Base-by-base conservation (phyloP, 2,888 invertebrate genomes). In the Drosophila vallismaia region DNA sequence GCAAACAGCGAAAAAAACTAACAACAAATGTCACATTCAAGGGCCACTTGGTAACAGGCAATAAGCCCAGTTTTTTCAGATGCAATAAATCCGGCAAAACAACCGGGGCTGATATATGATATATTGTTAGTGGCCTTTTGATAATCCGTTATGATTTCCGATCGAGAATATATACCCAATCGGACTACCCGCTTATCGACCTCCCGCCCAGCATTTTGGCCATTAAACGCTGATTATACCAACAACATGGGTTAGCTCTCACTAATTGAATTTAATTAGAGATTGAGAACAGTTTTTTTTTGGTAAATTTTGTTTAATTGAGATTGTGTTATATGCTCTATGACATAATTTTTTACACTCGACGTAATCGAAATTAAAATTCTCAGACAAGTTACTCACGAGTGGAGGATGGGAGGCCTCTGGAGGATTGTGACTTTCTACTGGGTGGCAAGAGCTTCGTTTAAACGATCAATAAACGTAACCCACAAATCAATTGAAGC, bases 401-500 rank as follows among this genome's bases (percentile, higher is more conserved):
- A 52, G 46, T 36, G 50, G 44, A 29, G 33, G 40, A 19, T n/a
- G n/a, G n/a, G n/a, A n/a, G n/a, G n/a, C n/a, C 26, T 14, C 48
- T 46, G 12, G 52, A 19, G 14, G 10, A 19, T 44, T 7, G 46
- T 40, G 53, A 48, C 52, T 38, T 53, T 50, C 19, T 10, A 51
- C n/a, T 53, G 38, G 26, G 64, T 50, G 62, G 8, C 62, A 29
- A 45, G 8, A 66, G 63, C 42, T 44, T 64, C 29, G 45, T n/a
- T 31, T 67, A 76, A 73, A 67, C 54, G 62, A 75, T 60, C 82
- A 78, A 75, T 78, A 72, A 75, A 54, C 60, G 45, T 71, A 71
- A 59, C 60, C 48, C 54, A 64, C 84, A 82, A 82, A 82, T 85
- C 87, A 87, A 87, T 82, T 82, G 76, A 57, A 82, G 68, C 74